Evolutionary conservation across 2,113 vertebrate species (phyloP).

Genomic region (Brienomyrus longianalis): DNA sequence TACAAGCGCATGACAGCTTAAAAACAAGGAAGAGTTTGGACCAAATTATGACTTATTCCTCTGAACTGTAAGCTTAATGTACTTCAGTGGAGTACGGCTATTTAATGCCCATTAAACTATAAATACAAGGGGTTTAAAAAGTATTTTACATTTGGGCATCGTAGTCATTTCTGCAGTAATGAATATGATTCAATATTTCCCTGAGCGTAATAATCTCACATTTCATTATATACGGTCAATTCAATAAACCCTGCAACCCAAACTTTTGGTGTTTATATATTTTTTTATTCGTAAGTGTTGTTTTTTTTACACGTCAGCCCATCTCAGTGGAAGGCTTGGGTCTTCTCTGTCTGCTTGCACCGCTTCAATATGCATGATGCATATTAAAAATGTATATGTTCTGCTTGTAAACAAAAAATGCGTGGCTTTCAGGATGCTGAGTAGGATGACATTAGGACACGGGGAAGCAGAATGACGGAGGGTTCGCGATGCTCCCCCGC

Average conservation of each 20-base stretch:
- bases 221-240: background rate
- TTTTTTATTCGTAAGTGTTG: too few species aligned
- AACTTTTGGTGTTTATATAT: background rate
- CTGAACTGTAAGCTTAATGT: background rate
- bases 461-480: too few species aligned
- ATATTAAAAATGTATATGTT: background rate
- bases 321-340: too few species aligned
- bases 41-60: background rate
- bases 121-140: background rate
- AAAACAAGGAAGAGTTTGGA: background rate
- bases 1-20: background rate
- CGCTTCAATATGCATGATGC: background rate
- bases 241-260: background rate
- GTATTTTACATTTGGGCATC: background rate
- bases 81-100: background rate
- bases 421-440: background rate
- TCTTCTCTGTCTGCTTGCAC: too few species aligned
- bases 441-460: background rate
- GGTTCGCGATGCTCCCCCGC: background rate
- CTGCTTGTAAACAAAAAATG: background rate
- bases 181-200: background rate
- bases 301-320: too few species aligned
- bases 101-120: background rate
- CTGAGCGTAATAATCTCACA: background rate
- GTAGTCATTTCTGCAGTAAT: background rate